Evolutionary conservation across 2,888 invertebrate species (phyloP), one percentile per base, ranked within the genome.

Genomic region (Oscheius onirici): DNA sequence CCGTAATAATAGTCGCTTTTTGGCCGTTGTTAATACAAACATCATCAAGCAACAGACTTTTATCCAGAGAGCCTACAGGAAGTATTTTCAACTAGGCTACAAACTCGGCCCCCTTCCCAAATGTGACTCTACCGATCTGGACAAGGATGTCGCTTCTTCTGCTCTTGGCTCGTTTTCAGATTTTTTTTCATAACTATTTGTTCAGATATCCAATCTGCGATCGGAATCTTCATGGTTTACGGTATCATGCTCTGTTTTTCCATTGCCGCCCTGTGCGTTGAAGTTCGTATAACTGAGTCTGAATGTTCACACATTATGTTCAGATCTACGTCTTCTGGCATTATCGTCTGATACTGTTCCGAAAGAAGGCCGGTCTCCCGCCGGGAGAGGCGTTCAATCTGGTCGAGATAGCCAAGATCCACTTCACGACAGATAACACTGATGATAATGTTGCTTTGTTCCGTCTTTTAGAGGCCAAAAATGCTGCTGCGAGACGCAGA

Each of bases 241-340:
- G 75, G 72, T 54, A 49, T 79, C 15, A 75, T 75, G 8, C 51
- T 79, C 10, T 65, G 61, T 22, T 61, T 73, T 0, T 76, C 76
- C 13, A 13, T 76, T n/a, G 28, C 71, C n/a, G 69, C 58, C 0
- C 76, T 79, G 51, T 43, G 75, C 22, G 28, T 69, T 5, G 78
- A 78, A 54, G 74, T 77, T 44, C 8, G 69, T 10, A 34, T 24
- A 13, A 22, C 20, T 20, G 8, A 49, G 15, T 55, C 8, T 55
- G 11, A 34, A 8, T 28, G 2, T 43, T 5, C 15, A 10, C 28
- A 6, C n/a, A 8, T 44, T 54, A n/a, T n/a, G n/a, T n/a, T 44
- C 43, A 77, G 74, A 73, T 77, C 26, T 77, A 73, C 65, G 49
- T 74, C 20, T 77, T 74, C 52, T 77, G 77, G 77, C 77, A 77